A percentile compares a stretch with the other conserved stretches of the same genome.
These are phyloP conservation scores for Xestia ashworthii DNA, from an alignment of 2,888 invertebrate species.

Conservation along the genomic window DNA sequence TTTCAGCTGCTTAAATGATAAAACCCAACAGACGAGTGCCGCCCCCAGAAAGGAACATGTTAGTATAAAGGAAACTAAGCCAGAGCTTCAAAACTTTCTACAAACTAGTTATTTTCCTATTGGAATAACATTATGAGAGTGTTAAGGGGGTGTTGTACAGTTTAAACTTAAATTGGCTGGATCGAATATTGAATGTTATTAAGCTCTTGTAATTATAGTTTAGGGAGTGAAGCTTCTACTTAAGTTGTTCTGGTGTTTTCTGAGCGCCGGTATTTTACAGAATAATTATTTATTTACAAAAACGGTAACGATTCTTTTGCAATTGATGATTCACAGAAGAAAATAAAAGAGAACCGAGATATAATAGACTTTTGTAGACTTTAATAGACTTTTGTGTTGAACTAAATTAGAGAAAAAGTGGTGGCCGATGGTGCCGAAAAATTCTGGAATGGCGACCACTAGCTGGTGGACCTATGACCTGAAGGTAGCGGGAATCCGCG, in stretches of 20 bases:
- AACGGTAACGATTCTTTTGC: background rate
- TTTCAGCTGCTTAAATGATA: constrained; percentile 12
- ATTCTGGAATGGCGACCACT: no score
- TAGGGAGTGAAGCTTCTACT: constrained; percentile 6
- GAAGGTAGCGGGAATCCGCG: no score
- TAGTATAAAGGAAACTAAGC: constrained; percentile 40
- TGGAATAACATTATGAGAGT: constrained; percentile 58
- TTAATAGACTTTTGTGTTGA: no score
- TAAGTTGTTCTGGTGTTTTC: background rate
- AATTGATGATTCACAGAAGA: background rate
- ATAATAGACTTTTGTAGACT: no score
- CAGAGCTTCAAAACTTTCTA: constrained; percentile 36
- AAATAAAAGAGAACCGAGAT: background rate
- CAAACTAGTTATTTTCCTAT: constrained; percentile 64
- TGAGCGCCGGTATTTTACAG: background rate
- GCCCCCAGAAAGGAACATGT: constrained; percentile 32
- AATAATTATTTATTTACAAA: background rate
- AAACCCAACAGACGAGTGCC: constrained; percentile 32
- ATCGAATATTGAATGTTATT: constrained; percentile 33
- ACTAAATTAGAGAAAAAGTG: no score
- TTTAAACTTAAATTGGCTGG: constrained; percentile 29
- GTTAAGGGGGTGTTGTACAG: constrained; percentile 51
- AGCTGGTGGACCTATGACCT: no score
- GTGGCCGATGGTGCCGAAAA: no score
- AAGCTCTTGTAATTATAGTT: constrained; percentile 26